Evolutionary conservation across 1,140 invertebrate species (phyloP), one percentile per base, ranked within the genome.

Genomic region (Drosophila mojavensis): DNA sequence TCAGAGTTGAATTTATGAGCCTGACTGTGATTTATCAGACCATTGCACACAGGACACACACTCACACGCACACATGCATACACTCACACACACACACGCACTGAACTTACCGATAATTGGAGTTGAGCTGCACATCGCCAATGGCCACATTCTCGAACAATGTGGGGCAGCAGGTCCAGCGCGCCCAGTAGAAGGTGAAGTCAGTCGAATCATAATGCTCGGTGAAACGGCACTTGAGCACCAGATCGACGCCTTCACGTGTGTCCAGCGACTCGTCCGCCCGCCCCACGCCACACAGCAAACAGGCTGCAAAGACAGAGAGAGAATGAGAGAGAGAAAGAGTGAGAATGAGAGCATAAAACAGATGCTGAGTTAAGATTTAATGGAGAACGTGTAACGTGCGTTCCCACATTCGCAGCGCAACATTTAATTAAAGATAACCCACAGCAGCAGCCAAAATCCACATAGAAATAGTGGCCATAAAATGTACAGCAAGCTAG

Each of bases 111-210:
- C 94, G 95, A 93, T 97, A 97, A 92, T 96, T 96, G 65, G 94
- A 94, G 91, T 96, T 95, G 65, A 97, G 93, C 33, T 96, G 95
- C 53, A 95, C 94, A 73, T 95, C 93, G 71, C 94, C 95, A 80
- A 97, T 96, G 78, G 96, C 96, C 26, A 96, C 96, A 85, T 96
- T 97, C 92, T 97, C 96, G 86, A 95, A 94, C 78, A 94, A 93
- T 71, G 94, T 93, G 10, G 93, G 93, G 73, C 94, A 94, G 77
- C 94, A 95, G 50, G 91, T 92, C 91, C 89, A 92, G 47, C 96
- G 93, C 5, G 95, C 95, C 96, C 96, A 97, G 93, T 96, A 97
- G 93, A 96, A 96, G 39, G 95, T 95, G 74, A 94, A 93, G 74
- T 94, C 93, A 30, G 93, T 93, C 13, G 93, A 93, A 43, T 94